Evolutionary conservation across 1,140 invertebrate species (phyloP).

Genomic region (Acyrthosiphon pisum): DNA sequence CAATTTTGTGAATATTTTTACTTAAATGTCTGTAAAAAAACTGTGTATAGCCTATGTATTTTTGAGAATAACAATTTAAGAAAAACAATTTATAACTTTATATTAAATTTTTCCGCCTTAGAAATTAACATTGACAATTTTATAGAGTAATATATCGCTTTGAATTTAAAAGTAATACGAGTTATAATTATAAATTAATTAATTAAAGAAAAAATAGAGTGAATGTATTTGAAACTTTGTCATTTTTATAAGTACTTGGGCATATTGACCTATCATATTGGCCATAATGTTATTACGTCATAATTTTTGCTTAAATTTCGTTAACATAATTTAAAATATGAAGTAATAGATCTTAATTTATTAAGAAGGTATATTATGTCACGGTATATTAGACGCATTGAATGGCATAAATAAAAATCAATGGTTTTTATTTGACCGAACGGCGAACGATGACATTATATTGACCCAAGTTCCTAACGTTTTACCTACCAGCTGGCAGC

Average conservation of each 20-base stretch:
- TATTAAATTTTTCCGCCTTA: neutral
- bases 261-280: too few relatives aligned
- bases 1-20: neutral
- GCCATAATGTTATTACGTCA: too few relatives aligned
- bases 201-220: neutral
- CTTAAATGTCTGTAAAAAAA: neutral
- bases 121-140: neutral
- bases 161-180: neutral
- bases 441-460: neutral
- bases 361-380: neutral
- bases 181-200: neutral
- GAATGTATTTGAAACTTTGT: neutral
- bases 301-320: neutral
- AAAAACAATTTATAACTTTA: neutral
- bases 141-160: neutral
- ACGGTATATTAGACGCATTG: neutral
- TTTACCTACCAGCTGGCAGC: neutral
- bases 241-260: neutral
- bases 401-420: neutral
- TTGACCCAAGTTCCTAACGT: neutral
- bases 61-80: neutral
- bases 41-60: neutral
- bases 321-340: slow-evolving; percentile 6
- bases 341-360: neutral
- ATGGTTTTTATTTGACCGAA: slow-evolving; percentile 14